Base-by-base conservation (phyloP, 2,797 vertebrate genomes). In the Falco concolor region DNA sequence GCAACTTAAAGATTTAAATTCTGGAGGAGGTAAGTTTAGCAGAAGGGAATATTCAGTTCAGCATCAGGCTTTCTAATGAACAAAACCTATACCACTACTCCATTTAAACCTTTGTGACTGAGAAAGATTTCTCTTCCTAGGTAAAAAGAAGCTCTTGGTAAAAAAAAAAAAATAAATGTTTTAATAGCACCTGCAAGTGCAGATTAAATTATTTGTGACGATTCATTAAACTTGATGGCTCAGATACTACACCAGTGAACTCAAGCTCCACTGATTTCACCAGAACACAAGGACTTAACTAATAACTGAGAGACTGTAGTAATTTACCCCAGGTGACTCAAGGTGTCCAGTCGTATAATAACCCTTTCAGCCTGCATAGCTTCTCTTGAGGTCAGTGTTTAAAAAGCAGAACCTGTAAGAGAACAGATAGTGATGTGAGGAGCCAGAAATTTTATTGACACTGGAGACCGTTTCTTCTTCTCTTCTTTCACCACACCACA, bases 11-110 rank as follows among this genome's bases (percentile, higher is more conserved):
- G 77, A 77, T 92, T 97, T 82, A 81, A 95, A 96, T 94, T 88
- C 94, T 96, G 93, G 84, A 95, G 95, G 97, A 97, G 94, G 95
- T 92, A 96, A 89, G 42, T 93, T 93, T 84, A 95, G 92, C 54
- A 95, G 94, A 97, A 97, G 80, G 74, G 93, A 97, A 95, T 86
- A 79, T 1, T 76, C 77, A 97, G 96, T 95, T 95, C 96, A 96
- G 94, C 89, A 96, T 92, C 67, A 94, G 91, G 84, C 57, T 90
- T 90, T 91, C 93, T 95, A 93, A 93, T 68, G 94, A 97, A 90
- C 77, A 94, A 92, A 97, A 91, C 69, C 64, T 90, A 95, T 61
- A 38, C 87, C 59, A 45, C 59, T 59, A 78, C 65, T 91, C 24
- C 28, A 25, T 92, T 95, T 95, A 96, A 95, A 76, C 88, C 87